phyloP scores from a whole-genome alignment of 2,113 vertebrate genomes.

The Kobus ellipsiprymnus region DNA sequence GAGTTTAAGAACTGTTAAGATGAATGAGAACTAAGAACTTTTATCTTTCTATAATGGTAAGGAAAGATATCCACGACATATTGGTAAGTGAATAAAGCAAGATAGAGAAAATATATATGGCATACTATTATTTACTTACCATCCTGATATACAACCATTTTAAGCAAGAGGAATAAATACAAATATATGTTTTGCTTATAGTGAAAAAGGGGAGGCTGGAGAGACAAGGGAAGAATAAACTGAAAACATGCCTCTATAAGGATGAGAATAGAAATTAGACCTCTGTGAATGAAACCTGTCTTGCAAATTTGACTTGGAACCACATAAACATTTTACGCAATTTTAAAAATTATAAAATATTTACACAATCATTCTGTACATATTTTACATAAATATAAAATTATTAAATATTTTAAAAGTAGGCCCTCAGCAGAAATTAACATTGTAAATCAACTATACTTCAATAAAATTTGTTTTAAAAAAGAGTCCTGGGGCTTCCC shows the following conservation, averaged over 20 bases:
- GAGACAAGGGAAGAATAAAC: neutral
- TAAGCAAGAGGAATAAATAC: neutral
- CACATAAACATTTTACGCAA: neutral
- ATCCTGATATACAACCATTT: neutral
- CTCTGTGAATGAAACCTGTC: neutral
- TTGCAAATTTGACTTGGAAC: neutral
- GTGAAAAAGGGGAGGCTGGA: neutral
- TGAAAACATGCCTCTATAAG: neutral
- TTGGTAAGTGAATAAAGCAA: neutral
- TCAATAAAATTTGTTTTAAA: neutral
- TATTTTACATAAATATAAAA: neutral
- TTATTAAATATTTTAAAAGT: neutral
- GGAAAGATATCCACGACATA: neutral
- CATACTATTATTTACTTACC: neutral
- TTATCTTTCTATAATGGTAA: neutral
- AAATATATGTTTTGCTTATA: conserved; percentile 6
- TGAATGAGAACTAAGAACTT: neutral
- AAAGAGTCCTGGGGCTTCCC: neutral
- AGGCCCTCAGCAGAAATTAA: neutral
- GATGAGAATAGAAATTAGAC: neutral
- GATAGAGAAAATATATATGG: neutral
- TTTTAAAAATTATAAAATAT: neutral
- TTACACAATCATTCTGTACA: neutral
- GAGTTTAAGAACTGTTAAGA: neutral
- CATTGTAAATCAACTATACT: neutral